phyloP scores from a whole-genome alignment of 2,888 invertebrate species.

The Dusona sp. region DNA sequence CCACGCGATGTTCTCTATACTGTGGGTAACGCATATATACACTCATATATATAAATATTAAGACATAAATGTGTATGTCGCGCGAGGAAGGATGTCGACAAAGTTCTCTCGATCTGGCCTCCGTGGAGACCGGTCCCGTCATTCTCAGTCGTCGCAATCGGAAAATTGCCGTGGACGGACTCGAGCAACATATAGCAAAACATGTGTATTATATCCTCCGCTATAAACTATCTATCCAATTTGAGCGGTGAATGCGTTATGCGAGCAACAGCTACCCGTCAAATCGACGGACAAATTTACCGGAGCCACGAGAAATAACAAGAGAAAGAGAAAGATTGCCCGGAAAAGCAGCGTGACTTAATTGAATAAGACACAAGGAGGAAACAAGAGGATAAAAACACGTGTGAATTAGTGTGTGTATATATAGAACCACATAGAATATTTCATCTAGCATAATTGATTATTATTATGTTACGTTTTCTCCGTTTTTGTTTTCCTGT shows the following conservation, averaged over 20 bases:
- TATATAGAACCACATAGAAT: not conserved
- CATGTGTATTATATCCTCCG: conserved; percentile 45
- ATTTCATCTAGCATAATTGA: conserved; percentile 19
- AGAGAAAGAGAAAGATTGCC: conserved; percentile 47
- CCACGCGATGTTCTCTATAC: conserved; percentile 66
- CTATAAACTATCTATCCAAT: conserved; percentile 61
- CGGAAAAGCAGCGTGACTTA: conserved; percentile 52
- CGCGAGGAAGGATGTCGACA: conserved; percentile 55
- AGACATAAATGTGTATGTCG: conserved; percentile 2
- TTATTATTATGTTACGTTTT: conserved; percentile 2
- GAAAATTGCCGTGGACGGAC: conserved; percentile 60
- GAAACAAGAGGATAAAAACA: conserved; percentile 35
- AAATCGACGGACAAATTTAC: conserved; percentile 62
- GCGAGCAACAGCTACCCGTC: conserved; percentile 38
- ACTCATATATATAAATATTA: not conserved
- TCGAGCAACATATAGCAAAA: conserved; percentile 32
- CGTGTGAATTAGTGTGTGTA: conserved; percentile 29
- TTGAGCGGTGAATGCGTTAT: conserved; percentile 33
- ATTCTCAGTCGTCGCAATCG: conserved; percentile 58
- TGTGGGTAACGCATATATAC: not conserved
- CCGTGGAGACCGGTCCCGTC: conserved; percentile 49
- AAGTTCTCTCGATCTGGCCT: conserved; percentile 60
- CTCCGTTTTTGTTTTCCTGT: not conserved
- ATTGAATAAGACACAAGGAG: conserved; percentile 52
- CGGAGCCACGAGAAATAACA: conserved; percentile 4